Base-by-base conservation (phyloP, 2,888 invertebrate species). In the Eubasilissa splendida region DNA sequence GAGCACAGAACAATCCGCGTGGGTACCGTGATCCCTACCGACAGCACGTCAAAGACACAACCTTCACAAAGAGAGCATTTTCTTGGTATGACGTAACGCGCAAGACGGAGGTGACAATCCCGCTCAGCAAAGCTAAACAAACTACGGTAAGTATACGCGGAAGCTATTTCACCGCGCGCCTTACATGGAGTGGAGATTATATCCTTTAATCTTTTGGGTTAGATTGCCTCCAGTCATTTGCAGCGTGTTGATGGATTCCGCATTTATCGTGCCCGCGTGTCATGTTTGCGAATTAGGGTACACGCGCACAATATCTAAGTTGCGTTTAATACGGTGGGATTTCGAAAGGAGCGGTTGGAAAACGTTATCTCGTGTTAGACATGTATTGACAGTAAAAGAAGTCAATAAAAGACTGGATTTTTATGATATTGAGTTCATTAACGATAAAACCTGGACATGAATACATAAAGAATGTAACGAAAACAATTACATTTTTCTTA, bases 51-150 rank as follows among this genome's bases (percentile, higher is more conserved):
- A 63, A 63, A 63, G 63, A 22, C 63, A 63, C 33, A 31, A 14
- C 59, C 60, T 12, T 12, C 33, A 63, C 63, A 63, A 22, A 63
- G 63, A 10, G 63, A 11, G 7, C 63, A 63, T 63, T 63, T 63
- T 63, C 63, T 63, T 12, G 33, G 33, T 63, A 12, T 31, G 63
- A 33, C 63, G 11, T 12, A 63, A 63, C 12, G 63, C 63, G 12
- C 12, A 33, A 63, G 33, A n/a, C 42, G 33, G 33, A 63, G 63
- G 33, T 63, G 63, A 33, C 63, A 33, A 63, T 33, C 42, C 63
- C 33, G 63, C 11, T 63, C 42, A 63, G 63, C 63, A 31, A 63
- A 63, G 63, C 63, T 33, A 11, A 63, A 63, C 63, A 31, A 63
- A 63, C 33, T 31, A 9, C 11, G 10, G 12, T 33, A 63, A 7